Base-by-base conservation (phyloP, 2,888 invertebrate genomes). In the Drosophila emarginata region DNA sequence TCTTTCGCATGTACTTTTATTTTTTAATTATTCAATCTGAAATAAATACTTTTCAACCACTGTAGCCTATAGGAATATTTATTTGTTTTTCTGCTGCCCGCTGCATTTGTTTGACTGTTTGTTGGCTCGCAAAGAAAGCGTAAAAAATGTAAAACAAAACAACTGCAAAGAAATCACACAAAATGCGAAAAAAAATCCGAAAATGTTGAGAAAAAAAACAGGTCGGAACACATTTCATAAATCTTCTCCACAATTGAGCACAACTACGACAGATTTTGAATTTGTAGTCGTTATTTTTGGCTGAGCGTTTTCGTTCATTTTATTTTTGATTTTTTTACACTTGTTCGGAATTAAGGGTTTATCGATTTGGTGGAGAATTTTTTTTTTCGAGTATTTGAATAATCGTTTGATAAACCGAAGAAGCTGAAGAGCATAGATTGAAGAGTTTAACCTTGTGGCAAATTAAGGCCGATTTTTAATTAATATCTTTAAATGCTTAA, bases 181-280 rank as follows among this genome's bases (percentile, higher is more conserved):
- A 40, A 7, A 15, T 9, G 21, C 11, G 11, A 21, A 45, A 45
- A 18, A 12, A 52, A 60, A 67, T 60, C 61, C 62, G 53, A 51
- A 61, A 39, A 39, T 52, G 18, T 39, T 36, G 26, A 26, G 26
- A 50, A 32, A 53, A 36, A 73, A 72, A 67, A 61, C 65, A 65
- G 68, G 63, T 64, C 77, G 72, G 64, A 74, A 78, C 76, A 88
- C 77, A 78, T 78, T 83, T 80, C 83, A 88, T 83, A 83, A 88
- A 83, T 83, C 83, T 88, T 83, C 66, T 62, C 64, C 67, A 56
- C 80, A 77, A 87, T 88, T 80, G 81, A 77, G 87, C 78, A 77
- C 87, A 83, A 68, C 76, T 67, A 51, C 64, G 62, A 59, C 69
- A 64, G 52, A 67, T 62, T 62, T 68, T 45, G 65, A 61, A 67